phyloP scores from a whole-genome alignment of 2,113 vertebrate genomes.

The Microtus oregoni region DNA sequence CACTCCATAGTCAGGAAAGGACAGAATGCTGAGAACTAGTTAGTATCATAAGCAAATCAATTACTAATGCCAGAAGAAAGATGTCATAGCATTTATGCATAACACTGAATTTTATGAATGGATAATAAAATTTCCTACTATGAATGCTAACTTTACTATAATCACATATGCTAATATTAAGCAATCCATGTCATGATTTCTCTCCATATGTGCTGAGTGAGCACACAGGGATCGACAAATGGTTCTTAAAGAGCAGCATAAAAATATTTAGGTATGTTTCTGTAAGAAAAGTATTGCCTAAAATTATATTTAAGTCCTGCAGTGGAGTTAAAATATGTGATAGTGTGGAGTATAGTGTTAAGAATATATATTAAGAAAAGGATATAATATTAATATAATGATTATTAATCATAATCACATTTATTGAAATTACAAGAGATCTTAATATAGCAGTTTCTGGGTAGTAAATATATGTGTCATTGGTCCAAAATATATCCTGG shows the following conservation, averaged over 20 bases:
- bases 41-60: conserved; percentile 79
- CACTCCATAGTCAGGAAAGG: conserved; percentile 80
- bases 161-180: background rate
- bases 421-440: background rate
- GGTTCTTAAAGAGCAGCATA: background rate
- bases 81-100: conserved; percentile 29
- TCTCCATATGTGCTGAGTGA: conserved; percentile 13
- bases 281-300: background rate
- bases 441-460: background rate
- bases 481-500: background rate
- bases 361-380: background rate
- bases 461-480: background rate
- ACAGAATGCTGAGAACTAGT: conserved; percentile 80
- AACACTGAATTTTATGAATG: conserved; percentile 60
- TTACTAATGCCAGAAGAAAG: conserved; percentile 68
- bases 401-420: background rate
- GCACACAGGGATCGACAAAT: background rate
- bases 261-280: background rate
- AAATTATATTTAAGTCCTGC: background rate
- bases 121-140: conserved; percentile 53
- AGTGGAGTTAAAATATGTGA: background rate
- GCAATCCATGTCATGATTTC: background rate
- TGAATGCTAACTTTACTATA: conserved; percentile 16
- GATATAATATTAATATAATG: background rate
- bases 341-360: background rate